phyloP scores from a whole-genome alignment of 2,888 invertebrate genomes.

The Galerucella nymphaeae region DNA sequence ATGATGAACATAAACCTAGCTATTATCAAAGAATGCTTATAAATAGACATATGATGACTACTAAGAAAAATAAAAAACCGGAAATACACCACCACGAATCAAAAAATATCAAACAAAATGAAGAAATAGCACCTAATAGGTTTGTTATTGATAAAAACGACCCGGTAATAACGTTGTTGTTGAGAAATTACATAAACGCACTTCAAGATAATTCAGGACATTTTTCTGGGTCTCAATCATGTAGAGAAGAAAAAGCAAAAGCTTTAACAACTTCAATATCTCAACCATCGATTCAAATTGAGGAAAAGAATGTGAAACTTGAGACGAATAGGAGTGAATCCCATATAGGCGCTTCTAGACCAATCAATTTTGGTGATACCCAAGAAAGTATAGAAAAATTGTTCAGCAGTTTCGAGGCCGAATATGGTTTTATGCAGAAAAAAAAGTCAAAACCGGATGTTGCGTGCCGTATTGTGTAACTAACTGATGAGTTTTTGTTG shows the following conservation, averaged over 20 bases:
- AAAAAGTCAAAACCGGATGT: slow-evolving; percentile 41
- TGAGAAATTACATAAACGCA: slow-evolving; percentile 19
- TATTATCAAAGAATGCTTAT: slow-evolving; percentile 30
- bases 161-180: slow-evolving; percentile 14
- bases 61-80: background rate
- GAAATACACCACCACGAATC: background rate
- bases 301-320: background rate
- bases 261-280: background rate
- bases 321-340: slow-evolving; percentile 9
- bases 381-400: background rate
- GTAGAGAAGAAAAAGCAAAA: background rate
- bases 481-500: slow-evolving; percentile 20
- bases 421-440: slow-evolving; percentile 32
- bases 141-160: slow-evolving; percentile 7
- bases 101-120: background rate
- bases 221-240: background rate
- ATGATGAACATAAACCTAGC: slow-evolving; percentile 21
- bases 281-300: background rate
- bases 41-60: slow-evolving; percentile 29
- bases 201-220: background rate
- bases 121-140: too few species aligned
- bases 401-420: slow-evolving; percentile 14
- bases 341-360: background rate
- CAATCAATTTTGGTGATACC: background rate
- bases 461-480: slow-evolving; percentile 36